These are phyloP conservation scores for Caenorhabditis virilis DNA, from an alignment of 2,888 invertebrate genomes.

Conservation along the genomic window DNA sequence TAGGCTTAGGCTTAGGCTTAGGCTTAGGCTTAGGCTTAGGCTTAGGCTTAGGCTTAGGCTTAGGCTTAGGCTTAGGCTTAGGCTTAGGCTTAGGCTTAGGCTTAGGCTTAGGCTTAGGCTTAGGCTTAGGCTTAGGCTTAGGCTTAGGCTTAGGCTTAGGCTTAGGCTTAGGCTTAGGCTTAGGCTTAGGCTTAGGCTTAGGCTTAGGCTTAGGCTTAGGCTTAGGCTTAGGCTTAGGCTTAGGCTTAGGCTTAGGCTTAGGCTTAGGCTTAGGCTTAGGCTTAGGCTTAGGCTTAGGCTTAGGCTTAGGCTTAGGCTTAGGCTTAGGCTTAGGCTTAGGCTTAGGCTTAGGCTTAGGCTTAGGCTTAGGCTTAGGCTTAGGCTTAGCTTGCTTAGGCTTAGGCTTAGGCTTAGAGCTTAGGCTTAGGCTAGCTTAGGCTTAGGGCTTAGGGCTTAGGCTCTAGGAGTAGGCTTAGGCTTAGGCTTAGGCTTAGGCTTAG, in stretches of 20 bases:
- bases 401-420: constrained; percentile 12
- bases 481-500: constrained; percentile 27
- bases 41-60: constrained; percentile 41
- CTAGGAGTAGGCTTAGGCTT: constrained; percentile 27
- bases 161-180: constrained; percentile 27
- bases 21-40: constrained; percentile 35
- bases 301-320: constrained; percentile 17
- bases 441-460: neutral
- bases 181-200: constrained; percentile 29
- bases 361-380: constrained; percentile 4
- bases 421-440: constrained; percentile 9
- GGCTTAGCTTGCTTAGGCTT: constrained; percentile 9
- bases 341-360: constrained; percentile 25
- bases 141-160: constrained; percentile 29
- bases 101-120: constrained; percentile 25
- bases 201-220: constrained; percentile 30
- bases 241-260: constrained; percentile 24
- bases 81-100: constrained; percentile 35
- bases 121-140: constrained; percentile 30
- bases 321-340: constrained; percentile 29
- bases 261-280: constrained; percentile 18
- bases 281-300: constrained; percentile 13
- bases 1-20: constrained; percentile 30
- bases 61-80: constrained; percentile 38
- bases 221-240: constrained; percentile 33